phyloP scores from a whole-genome alignment of 2,888 invertebrate species.

The Eupithecia centaureata region DNA sequence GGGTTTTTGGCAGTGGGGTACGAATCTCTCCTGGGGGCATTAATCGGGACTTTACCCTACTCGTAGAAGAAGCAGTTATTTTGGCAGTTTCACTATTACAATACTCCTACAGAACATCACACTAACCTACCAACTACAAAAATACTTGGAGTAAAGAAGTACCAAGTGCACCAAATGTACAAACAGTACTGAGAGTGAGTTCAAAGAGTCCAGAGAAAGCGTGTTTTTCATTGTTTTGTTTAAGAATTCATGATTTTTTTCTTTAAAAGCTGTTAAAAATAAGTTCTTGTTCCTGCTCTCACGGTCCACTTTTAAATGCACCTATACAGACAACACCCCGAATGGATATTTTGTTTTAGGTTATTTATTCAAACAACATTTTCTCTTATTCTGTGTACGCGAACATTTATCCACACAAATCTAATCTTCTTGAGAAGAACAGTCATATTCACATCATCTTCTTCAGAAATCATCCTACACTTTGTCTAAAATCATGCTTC shows the following conservation, averaged over 20 bases:
- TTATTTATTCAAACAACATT: not conserved
- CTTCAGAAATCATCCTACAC: not conserved
- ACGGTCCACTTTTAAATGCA: not conserved
- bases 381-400: not conserved
- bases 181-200: not conserved
- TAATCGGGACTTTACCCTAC: too few species aligned
- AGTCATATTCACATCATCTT: not conserved
- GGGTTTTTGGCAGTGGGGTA: too few species aligned
- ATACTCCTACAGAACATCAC: not conserved
- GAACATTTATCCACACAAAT: not conserved
- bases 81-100: slow-evolving; percentile 24
- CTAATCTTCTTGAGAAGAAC: not conserved
- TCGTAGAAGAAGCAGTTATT: slow-evolving; percentile 19
- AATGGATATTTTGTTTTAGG: not conserved
- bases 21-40: too few species aligned
- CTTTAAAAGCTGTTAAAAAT: not conserved
- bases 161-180: not conserved
- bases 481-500: not conserved
- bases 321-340: not conserved
- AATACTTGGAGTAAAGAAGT: not conserved
- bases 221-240: too few species aligned
- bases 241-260: not conserved
- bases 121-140: not conserved
- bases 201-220: not conserved
- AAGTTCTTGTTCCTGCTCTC: not conserved